Conservation (phyloP, 2,888 invertebrate species). For the Mellilla xanthometata region DNA sequence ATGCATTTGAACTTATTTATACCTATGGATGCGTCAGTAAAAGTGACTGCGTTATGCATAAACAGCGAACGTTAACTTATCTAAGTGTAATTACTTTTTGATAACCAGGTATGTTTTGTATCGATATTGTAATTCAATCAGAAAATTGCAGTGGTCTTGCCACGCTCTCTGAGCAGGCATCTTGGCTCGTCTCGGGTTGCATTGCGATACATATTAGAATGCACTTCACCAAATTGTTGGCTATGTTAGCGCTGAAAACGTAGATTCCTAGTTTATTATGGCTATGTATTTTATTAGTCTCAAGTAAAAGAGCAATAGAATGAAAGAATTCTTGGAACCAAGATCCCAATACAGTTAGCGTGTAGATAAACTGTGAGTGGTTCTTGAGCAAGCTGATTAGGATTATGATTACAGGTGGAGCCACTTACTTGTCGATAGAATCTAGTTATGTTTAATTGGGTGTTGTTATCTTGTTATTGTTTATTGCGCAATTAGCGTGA, state of each 20-base stretch:
- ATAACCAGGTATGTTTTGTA: background rate
- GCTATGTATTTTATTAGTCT: too few species aligned
- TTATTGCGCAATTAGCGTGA: background rate
- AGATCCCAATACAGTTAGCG: too few species aligned
- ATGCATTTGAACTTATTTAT: too few species aligned
- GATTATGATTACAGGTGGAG: background rate
- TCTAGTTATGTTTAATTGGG: background rate
- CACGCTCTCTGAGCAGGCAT: slow-evolving; percentile 65
- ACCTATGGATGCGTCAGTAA: too few species aligned
- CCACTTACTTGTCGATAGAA: background rate
- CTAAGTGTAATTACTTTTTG: too few species aligned
- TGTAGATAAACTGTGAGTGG: background rate
- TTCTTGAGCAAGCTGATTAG: background rate
- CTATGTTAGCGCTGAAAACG: too few species aligned
- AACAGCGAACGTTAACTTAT: too few species aligned
- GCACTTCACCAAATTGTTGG: too few species aligned
- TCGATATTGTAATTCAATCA: slow-evolving; percentile 14
- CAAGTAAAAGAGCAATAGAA: too few species aligned
- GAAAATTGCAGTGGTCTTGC: slow-evolving; percentile 19
- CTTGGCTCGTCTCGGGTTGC: slow-evolving; percentile 9
- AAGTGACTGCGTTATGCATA: too few species aligned
- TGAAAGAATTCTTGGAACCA: too few species aligned
- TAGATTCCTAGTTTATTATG: too few species aligned
- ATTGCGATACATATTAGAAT: slow-evolving; percentile 5
- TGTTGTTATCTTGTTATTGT: background rate